Conservation (phyloP, 2,888 invertebrate genomes). For the Rotaria macrura region DNA sequence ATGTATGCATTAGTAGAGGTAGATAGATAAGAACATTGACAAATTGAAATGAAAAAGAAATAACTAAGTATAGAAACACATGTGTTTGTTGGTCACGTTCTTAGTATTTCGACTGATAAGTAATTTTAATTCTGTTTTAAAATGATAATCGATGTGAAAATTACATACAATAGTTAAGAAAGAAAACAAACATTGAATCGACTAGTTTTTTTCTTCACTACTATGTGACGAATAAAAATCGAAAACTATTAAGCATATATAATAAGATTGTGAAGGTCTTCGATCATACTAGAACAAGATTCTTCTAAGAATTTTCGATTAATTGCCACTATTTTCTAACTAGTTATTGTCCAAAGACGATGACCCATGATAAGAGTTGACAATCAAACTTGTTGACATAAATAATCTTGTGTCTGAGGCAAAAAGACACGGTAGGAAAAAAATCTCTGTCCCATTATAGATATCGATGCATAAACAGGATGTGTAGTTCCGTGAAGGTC, state of each 20-base stretch:
- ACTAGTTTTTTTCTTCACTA: too few species aligned
- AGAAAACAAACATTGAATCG: neutral
- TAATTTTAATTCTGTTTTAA: neutral
- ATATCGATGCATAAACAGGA: neutral
- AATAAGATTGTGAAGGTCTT: neutral
- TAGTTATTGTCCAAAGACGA: too few species aligned
- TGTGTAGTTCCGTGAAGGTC: neutral
- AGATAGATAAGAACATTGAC: neutral
- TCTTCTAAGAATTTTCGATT: too few species aligned
- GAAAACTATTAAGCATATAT: too few species aligned
- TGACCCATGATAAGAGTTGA: neutral
- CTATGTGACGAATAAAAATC: too few species aligned
- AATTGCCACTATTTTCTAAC: too few species aligned
- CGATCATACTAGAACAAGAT: too few species aligned
- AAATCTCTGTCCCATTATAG: neutral
- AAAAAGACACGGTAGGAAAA: neutral
- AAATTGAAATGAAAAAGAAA: neutral
- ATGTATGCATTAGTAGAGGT: neutral
- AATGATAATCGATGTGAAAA: neutral
- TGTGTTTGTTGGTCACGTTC: neutral
- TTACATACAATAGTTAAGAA: neutral
- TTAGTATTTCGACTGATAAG: neutral
- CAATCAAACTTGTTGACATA: neutral
- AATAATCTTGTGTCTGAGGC: neutral
- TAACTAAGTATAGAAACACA: neutral